Percentiles rank a stretch among this genome's conserved stretches.
Conservation (phyloP, 2,888 invertebrate genomes). For the Muscina levida region DNA sequence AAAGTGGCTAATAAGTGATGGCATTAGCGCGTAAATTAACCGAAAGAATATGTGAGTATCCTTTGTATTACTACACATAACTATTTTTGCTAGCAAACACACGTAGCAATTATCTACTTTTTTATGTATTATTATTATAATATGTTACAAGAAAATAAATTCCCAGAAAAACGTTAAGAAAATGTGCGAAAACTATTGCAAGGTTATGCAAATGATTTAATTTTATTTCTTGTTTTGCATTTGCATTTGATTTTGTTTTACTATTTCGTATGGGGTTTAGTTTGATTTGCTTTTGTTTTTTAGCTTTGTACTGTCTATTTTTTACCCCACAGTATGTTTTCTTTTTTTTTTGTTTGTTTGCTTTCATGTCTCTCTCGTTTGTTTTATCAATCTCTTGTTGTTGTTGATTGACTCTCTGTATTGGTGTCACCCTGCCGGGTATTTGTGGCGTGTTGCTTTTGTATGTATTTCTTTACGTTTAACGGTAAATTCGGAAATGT, state of each 20-base stretch:
- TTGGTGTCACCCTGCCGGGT: conserved; percentile 50
- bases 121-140: too few relatives aligned
- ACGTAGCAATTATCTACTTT: too few relatives aligned
- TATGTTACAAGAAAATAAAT: background rate
- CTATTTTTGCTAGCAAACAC: too few relatives aligned
- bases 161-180: background rate
- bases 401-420: background rate
- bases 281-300: conserved; percentile 2
- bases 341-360: conserved; percentile 3
- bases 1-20: conserved; percentile 73
- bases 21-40: conserved; percentile 79
- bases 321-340: conserved; percentile 22
- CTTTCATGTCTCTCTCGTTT: background rate
- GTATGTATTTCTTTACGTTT: conserved; percentile 1
- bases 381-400: conserved; percentile 7
- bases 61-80: background rate
- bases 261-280: background rate
- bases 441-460: conserved; percentile 23
- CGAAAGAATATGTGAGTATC: conserved; percentile 79
- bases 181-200: conserved; percentile 43
- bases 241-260: conserved; percentile 27
- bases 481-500: conserved; percentile 42
- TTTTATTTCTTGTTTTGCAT: conserved; percentile 32
- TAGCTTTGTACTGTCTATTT: background rate
- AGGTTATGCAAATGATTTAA: conserved; percentile 60